Evolutionary conservation across 2,113 vertebrate species (phyloP).

Genomic region (Neotoma lepida): DNA sequence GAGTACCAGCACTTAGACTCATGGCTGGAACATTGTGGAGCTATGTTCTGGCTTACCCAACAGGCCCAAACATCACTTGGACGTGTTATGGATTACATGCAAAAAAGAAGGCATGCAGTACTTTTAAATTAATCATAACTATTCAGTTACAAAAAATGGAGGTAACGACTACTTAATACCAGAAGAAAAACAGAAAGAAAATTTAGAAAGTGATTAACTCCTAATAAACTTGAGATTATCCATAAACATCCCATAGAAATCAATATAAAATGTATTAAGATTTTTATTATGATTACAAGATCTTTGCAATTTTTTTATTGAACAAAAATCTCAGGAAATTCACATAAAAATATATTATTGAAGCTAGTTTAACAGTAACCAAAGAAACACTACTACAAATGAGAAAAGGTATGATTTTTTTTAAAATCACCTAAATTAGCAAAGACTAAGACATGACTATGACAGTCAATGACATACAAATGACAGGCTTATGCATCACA

Average conservation of each 20-base stretch:
- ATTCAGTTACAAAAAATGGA: slow-evolving; percentile 15
- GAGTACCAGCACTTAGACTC: background rate
- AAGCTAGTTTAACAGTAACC: slow-evolving; percentile 11
- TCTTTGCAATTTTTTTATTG: background rate
- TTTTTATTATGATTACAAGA: slow-evolving; percentile 3
- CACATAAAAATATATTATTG: slow-evolving; percentile 22
- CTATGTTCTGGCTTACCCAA: background rate
- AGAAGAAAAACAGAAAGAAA: background rate
- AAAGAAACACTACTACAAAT: slow-evolving; percentile 28
- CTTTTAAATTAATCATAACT: slow-evolving; percentile 13
- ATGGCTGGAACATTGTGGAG: background rate
- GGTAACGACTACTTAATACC: background rate
- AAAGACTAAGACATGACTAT: slow-evolving; percentile 24
- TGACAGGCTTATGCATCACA: background rate
- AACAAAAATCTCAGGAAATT: slow-evolving; percentile 37
- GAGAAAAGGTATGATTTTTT: slow-evolving; percentile 20
- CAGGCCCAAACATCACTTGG: background rate
- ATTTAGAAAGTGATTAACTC: slow-evolving; percentile 13
- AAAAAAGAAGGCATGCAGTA: slow-evolving; percentile 22
- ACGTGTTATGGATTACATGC: background rate
- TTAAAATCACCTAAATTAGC: slow-evolving; percentile 6
- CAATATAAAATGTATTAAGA: background rate
- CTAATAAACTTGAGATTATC: slow-evolving; percentile 9
- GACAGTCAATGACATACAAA: background rate
- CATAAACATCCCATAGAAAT: background rate